Evolutionary conservation across 2,113 vertebrate species (phyloP), one percentile per base, ranked within the genome.

Genomic region (Stigmatopora argus): DNA sequence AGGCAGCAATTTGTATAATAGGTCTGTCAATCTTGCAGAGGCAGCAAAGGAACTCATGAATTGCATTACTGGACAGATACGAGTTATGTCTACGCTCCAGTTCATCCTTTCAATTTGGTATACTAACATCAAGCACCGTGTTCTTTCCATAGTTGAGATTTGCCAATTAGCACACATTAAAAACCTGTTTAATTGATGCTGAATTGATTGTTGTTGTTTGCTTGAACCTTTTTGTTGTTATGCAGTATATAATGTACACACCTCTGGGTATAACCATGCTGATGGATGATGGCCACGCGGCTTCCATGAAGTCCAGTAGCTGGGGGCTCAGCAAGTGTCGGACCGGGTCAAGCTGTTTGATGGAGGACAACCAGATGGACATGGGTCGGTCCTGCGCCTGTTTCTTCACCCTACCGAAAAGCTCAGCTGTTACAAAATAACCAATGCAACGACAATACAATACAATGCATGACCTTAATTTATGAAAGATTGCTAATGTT

Each of bases 231-330:
- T 41, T 31, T 41, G 9, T 10, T 0, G 38, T 53, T 23, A 19
- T 53, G 21, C 15, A 6, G 10, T 9, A 18, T 15, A 15, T 10
- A 35, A 51, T n/a, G 15, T 12, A 8, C 2, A 65, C 15, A 95
- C 94, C 94, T 90, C 94, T 91, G 62, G 91, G 91, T 77, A 96
- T 89, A 47, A 96, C 94, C 86, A 96, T 77, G 77, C 94, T 95
- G 26, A 95, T 94, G 1, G 94, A 93, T n/a, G 93, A 95, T 1
- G 93, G 93, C 94, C 94, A 96, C 0, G 93, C 92, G 62, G 92
- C 91, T 73, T 92, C 86, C 94, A 96, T 96, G 77, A 95, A 94
- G 80, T 94, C 92, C 88, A 94, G 92, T 34, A 96, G 89, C 53
- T 95, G 65, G 4, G 94, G 92, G 70, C 53, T 88, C 75, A 95